Base-by-base conservation (phyloP, 2,113 vertebrate genomes). In the Nesogale talazaci region DNA sequence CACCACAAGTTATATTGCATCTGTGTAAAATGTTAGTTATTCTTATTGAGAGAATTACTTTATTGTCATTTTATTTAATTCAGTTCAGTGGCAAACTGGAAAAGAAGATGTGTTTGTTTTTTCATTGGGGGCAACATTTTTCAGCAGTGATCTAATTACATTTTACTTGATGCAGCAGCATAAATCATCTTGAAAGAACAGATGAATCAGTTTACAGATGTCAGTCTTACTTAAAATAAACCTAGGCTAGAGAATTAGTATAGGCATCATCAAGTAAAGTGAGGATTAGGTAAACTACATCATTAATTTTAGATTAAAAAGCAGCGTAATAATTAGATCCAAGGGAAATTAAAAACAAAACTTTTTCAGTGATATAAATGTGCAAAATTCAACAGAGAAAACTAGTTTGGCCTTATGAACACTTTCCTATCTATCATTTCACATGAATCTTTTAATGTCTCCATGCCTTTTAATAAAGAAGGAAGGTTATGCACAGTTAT, bases 161-260 rank as follows among this genome's bases (percentile, higher is more conserved):
- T 85, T 94, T 93, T 92, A 75, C 63, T 90, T 42, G n/a, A 34
- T 81, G 69, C 23, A n/a, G 36, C 63, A 14, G 29, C 40, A 80
- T 89, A 91, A 85, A 85, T 94, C 81, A 94, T 90, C 89, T 83
- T 81, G 78, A 94, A 94, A 34, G 89, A 82, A 89, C 81, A 94
- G 40, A 76, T 83, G 84, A 94, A n/a, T 91, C 83, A 80, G 63
- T 78, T 89, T 88, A 76, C 27, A 72, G 69, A 77, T 0, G 0
- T 77, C 46, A 85, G 38, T 84, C 61, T 90, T 83, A 75, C 74
- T 93, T 92, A 82, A 85, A 96, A 76, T 76, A 56, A 87, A 15
- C 42, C 27, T 86, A 23, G n/a, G 7, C 42, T 86, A 6, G 27
- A 89, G 27, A 90, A 69, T 6, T 34, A 57, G 84, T 70, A 36